Conservation (phyloP, 1,140 invertebrate genomes). For the Brachystomella parvula region DNA sequence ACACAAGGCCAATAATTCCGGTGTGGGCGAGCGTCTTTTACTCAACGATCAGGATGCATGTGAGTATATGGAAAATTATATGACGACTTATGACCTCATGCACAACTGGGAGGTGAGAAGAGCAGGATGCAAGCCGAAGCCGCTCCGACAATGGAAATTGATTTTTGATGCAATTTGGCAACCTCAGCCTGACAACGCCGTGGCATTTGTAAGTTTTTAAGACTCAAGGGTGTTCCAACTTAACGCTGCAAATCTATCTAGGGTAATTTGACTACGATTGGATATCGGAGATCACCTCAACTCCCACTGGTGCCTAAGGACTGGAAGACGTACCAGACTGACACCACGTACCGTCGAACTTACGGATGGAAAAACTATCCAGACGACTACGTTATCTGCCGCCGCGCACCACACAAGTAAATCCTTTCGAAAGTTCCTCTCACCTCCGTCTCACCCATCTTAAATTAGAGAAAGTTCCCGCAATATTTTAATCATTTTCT, state of each 20-base stretch:
- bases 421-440: neutral
- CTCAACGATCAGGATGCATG: conserved; percentile 30
- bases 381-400: conserved; percentile 24
- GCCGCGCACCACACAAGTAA: conserved; percentile 23
- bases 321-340: conserved; percentile 29
- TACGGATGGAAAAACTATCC: conserved; percentile 21
- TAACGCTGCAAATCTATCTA: conserved; percentile 1
- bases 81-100: conserved; percentile 33
- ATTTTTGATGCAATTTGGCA: conserved; percentile 18
- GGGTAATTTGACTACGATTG: conserved; percentile 32
- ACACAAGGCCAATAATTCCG: neutral
- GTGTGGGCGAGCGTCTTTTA: conserved; percentile 18
- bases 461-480: neutral
- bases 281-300: conserved; percentile 29
- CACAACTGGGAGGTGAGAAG: conserved; percentile 35
- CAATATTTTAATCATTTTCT: neutral
- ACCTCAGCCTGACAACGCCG: conserved; percentile 28
- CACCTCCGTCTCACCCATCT: neutral
- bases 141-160: conserved; percentile 23
- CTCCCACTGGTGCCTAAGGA: conserved; percentile 33
- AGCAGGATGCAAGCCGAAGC: conserved; percentile 21
- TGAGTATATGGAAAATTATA: conserved; percentile 32
- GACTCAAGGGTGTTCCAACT: neutral
- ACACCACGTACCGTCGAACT: conserved; percentile 15
- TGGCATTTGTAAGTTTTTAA: conserved; percentile 22